phyloP scores from a whole-genome alignment of 2,797 vertebrate genomes.

The Typhlichthys eigenmanni region DNA sequence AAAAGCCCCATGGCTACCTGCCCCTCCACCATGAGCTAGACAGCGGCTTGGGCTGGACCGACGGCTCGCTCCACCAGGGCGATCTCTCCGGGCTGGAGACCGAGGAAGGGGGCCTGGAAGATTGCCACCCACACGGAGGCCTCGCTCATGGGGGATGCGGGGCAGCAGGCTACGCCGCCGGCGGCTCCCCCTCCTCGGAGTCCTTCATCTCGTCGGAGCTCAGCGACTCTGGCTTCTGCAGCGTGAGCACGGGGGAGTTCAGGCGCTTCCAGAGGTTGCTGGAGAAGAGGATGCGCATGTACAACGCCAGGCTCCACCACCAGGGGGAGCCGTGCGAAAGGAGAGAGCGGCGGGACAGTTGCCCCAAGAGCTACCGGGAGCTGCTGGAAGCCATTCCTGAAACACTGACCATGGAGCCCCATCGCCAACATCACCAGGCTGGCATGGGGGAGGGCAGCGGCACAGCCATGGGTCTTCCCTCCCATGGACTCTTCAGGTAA shows the following conservation, averaged over 20 bases:
- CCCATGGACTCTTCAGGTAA: slow-evolving; percentile 70
- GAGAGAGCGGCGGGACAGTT: slow-evolving; percentile 74
- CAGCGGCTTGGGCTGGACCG: slow-evolving; percentile 79
- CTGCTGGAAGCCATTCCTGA: slow-evolving; percentile 82
- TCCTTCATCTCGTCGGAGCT: slow-evolving; percentile 78
- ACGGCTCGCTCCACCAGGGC: slow-evolving; percentile 77
- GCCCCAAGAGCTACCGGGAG: slow-evolving; percentile 77
- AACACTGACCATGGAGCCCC: slow-evolving; percentile 71
- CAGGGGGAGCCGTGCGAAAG: slow-evolving; percentile 73
- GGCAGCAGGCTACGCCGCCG: slow-evolving; percentile 41
- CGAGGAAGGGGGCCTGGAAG: slow-evolving; percentile 75
- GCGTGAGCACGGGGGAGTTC: slow-evolving; percentile 77
- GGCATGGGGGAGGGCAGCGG: slow-evolving; percentile 38
- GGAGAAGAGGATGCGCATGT: slow-evolving; percentile 78
- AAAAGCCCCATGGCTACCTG: slow-evolving; percentile 67
- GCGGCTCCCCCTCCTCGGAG: slow-evolving; percentile 70
- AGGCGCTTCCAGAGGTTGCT: slow-evolving; percentile 79
- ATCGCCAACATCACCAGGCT: slow-evolving; percentile 54
- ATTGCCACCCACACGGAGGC: slow-evolving; percentile 66
- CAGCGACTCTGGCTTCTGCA: slow-evolving; percentile 79
- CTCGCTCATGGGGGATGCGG: slow-evolving; percentile 50
- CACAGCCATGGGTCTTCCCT: slow-evolving; percentile 47
- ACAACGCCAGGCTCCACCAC: slow-evolving; percentile 72
- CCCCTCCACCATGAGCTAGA: slow-evolving; percentile 79
- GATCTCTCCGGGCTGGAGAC: slow-evolving; percentile 79